phyloP scores from a whole-genome alignment of 1,140 invertebrate genomes.

The Lasaia peninsularis region DNA sequence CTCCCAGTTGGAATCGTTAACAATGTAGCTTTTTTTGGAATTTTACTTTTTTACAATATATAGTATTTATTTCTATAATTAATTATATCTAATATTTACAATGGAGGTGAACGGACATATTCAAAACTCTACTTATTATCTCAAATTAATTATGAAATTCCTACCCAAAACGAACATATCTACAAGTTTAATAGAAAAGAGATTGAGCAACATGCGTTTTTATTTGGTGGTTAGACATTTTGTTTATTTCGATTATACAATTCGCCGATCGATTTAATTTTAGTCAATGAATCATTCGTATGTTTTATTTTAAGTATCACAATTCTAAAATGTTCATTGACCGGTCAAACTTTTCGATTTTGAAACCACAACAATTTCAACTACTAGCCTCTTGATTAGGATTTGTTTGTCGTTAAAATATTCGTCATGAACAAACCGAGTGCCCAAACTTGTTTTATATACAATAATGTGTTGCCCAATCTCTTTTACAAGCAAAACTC shows the following conservation, averaged over 20 bases:
- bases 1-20: slow-evolving; percentile 59
- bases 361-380: neutral
- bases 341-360: neutral
- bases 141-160: slow-evolving; percentile 68
- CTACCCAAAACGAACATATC: slow-evolving; percentile 74
- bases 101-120: slow-evolving; percentile 75
- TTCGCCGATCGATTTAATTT: neutral
- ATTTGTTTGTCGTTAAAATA: neutral
- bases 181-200: slow-evolving; percentile 69
- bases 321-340: neutral
- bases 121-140: slow-evolving; percentile 71
- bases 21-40: slow-evolving; percentile 74
- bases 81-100: slow-evolving; percentile 77
- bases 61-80: slow-evolving; percentile 76
- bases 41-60: slow-evolving; percentile 77
- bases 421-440: neutral
- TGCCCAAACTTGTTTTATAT: slow-evolving; percentile 6
- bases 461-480: slow-evolving; percentile 33
- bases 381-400: slow-evolving; percentile 5
- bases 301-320: neutral
- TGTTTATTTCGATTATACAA: neutral
- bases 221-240: slow-evolving; percentile 5
- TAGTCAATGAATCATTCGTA: neutral
- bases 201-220: slow-evolving; percentile 35
- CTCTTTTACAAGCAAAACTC: slow-evolving; percentile 66